phyloP scores from a whole-genome alignment of 2,888 invertebrate species.

The Conops quadrifasciatus region DNA sequence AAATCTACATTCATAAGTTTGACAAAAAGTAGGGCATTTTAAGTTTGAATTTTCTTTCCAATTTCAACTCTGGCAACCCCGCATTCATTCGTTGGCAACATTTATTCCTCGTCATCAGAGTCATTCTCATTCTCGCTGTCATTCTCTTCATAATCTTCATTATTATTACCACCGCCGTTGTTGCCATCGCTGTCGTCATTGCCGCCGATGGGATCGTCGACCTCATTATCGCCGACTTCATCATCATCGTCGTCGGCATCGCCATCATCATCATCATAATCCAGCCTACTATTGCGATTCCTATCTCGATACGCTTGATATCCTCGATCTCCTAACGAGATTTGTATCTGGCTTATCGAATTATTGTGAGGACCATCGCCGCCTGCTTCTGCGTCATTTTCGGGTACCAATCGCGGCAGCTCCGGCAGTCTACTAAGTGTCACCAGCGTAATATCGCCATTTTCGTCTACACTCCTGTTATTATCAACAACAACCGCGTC shows the following conservation, averaged over 20 bases:
- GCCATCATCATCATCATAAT: neutral
- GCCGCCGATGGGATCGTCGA: neutral
- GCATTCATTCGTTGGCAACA: too few species aligned
- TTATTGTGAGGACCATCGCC: too few species aligned
- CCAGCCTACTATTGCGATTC: neutral
- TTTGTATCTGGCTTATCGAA: neutral
- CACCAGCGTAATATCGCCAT: too few species aligned
- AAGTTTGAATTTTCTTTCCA: too few species aligned
- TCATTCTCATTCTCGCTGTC: neutral
- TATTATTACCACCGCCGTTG: neutral
- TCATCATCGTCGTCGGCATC: neutral
- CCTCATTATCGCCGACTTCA: neutral
- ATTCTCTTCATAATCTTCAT: neutral
- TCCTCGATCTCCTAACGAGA: too few species aligned
- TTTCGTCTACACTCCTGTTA: neutral
- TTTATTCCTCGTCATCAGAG: slow-evolving; percentile 6
- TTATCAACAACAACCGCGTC: slow-evolving; percentile 8
- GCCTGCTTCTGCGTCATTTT: neutral
- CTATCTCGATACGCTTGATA: too few species aligned
- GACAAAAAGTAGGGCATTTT: too few species aligned
- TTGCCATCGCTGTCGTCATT: neutral
- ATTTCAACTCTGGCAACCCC: too few species aligned
- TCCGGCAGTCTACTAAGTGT: too few species aligned
- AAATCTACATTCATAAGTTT: too few species aligned
- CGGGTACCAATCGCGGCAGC: neutral